phyloP scores from a whole-genome alignment of 2,113 vertebrate species.

The Bambusicola thoracicus region DNA sequence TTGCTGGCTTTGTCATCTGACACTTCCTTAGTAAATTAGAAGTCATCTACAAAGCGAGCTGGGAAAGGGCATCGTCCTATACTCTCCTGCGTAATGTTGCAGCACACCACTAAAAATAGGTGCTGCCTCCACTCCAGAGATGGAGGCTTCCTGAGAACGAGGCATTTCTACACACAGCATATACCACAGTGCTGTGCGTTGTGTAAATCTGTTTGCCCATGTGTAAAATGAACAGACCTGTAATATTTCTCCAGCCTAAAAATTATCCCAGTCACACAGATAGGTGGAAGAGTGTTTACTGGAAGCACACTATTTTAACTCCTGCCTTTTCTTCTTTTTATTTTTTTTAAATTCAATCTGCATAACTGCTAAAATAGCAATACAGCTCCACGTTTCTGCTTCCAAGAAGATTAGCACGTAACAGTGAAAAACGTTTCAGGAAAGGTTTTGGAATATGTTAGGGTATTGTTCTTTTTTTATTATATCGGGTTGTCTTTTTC shows the following conservation, averaged over 20 bases:
- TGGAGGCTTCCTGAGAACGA: conserved; percentile 18
- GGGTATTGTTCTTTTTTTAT: background rate
- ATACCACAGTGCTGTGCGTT: too few species aligned
- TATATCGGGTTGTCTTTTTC: too few species aligned
- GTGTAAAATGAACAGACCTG: background rate
- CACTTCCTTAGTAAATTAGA: background rate
- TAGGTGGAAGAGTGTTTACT: background rate
- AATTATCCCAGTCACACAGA: background rate
- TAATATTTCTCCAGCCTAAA: conserved; percentile 18
- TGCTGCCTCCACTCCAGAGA: conserved; percentile 35
- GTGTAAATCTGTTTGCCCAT: background rate
- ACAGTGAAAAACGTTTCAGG: conserved; percentile 11
- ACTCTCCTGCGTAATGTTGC: background rate
- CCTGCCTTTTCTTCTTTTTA: background rate
- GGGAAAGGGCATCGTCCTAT: background rate
- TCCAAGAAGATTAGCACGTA: too few species aligned
- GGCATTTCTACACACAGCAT: background rate
- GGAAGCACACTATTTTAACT: conserved; percentile 1
- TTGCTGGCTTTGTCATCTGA: background rate
- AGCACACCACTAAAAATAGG: conserved; percentile 56
- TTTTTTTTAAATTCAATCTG: background rate
- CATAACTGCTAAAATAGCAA: background rate
- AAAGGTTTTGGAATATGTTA: conserved; percentile 34
- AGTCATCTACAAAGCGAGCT: background rate
- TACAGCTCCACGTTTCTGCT: conserved; percentile 18